Evolutionary conservation across 1,140 invertebrate genomes (phyloP), one percentile per base, ranked within the genome.

Genomic region (Leguminivora glycinivorella): DNA sequence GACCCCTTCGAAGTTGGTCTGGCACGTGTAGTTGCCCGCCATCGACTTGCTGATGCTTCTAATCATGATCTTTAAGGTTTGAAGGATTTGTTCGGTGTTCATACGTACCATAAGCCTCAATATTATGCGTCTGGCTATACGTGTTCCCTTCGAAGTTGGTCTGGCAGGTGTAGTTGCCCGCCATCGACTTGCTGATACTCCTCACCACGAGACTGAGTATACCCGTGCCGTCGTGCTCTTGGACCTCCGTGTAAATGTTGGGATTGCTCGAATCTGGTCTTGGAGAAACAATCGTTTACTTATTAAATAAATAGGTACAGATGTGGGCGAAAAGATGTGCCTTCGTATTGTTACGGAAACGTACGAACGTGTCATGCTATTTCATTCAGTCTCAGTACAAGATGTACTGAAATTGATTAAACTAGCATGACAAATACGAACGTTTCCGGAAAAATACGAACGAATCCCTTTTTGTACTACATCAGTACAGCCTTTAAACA

Each of bases 221-320:
- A 52, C 47, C 40, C 40, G 40, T 43, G 40, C 40, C 47, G n/a
- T 52, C 4, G 17, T 70, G 38, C 10, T 22, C 24, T 9, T 68
- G 66, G 17, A 40, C 24, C 56, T 76, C 66, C 75, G 67, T 80
- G 74, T 84, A 87, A 25, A 88, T 72, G 40, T 83, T 85, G 66
- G 81, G 77, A 78, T 79, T 52, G 47, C 47, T 79, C 76, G 80
- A 85, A 88, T 85, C 87, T 90, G 84, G 84, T 89, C 88, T 90
- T 90, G 78, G 84, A 75, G 80, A 86, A 90, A 82, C 74, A 89
- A 83, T 78, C 72, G 78, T 83, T 83, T 76, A 81, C 75, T 82
- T 85, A 81, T 82, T 85, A 81, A 83, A 77, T 52, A 52, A 9
- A 10, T 19, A 7, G 12, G 1, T 10, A 52, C 47, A 22, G 10